Evolutionary conservation across 2,888 invertebrate species (phyloP).

Genomic region (Synergus itoensis): DNA sequence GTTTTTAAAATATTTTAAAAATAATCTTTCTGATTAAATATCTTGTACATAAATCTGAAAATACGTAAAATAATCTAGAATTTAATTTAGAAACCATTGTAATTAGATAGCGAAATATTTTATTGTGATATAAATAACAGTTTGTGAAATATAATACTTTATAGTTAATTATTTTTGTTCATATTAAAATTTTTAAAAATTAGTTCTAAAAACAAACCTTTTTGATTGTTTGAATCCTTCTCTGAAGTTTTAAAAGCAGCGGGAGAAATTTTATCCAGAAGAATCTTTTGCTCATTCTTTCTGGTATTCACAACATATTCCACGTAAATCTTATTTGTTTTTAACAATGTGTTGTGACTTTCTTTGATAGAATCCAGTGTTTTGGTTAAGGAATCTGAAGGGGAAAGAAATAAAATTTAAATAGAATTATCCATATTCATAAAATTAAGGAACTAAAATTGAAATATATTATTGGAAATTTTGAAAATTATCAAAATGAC

Average conservation of each 20-base stretch:
- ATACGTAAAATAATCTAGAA: background rate
- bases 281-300: constrained; percentile 54
- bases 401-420: background rate
- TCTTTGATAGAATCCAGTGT: constrained; percentile 76
- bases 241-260: background rate
- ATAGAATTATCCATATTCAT: too few relatives aligned
- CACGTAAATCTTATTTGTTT: constrained; percentile 79
- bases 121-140: constrained; percentile 12
- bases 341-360: constrained; percentile 78
- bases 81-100: background rate
- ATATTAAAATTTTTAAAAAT: background rate
- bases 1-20: background rate
- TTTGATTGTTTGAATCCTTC: background rate
- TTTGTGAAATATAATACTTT: background rate
- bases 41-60: background rate
- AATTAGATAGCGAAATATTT: background rate
- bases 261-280: background rate
- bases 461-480: background rate
- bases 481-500: background rate
- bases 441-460: background rate
- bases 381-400: constrained; percentile 78
- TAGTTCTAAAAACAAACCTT: background rate
- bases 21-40: background rate
- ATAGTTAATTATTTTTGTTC: background rate
- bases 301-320: constrained; percentile 78